Percentiles rank a stretch among this genome's conserved stretches.
Evolutionary conservation across 1,140 invertebrate genomes (phyloP).

Genomic region (Tribolium castaneum): DNA sequence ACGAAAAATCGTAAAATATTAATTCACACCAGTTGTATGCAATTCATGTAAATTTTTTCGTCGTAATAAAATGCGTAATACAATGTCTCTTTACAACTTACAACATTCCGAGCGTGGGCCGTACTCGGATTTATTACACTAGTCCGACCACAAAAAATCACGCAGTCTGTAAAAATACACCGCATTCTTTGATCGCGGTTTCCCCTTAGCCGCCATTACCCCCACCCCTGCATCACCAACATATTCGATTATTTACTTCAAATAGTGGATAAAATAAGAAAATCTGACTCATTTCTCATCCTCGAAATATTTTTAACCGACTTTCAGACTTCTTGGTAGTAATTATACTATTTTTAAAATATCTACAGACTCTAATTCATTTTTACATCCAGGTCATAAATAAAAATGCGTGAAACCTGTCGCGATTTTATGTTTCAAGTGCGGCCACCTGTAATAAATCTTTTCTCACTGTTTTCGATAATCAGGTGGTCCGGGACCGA

Average conservation of each 20-base stretch:
- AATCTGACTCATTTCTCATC: no score
- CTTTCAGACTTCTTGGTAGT: background rate
- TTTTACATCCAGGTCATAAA: slow-evolving; percentile 1
- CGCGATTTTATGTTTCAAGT: background rate
- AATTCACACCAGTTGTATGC: no score
- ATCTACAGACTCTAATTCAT: background rate
- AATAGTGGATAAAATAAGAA: no score
- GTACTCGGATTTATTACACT: slow-evolving; percentile 10
- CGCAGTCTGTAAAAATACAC: slow-evolving; percentile 10
- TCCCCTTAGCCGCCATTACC: background rate
- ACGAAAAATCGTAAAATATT: background rate
- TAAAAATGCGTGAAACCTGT: background rate
- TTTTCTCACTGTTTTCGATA: background rate
- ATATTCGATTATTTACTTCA: no score
- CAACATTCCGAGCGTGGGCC: slow-evolving; percentile 19
- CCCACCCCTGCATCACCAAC: no score
- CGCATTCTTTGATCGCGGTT: background rate
- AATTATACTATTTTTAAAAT: background rate
- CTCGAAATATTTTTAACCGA: background rate
- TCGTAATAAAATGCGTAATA: background rate
- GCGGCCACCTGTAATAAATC: background rate
- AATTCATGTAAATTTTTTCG: background rate
- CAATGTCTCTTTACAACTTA: slow-evolving; percentile 1
- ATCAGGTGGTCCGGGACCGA: background rate
- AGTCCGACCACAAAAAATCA: slow-evolving; percentile 2